Evolutionary conservation across 2,797 vertebrate species (phyloP).

Genomic region (Eospalax fontanierii): DNA sequence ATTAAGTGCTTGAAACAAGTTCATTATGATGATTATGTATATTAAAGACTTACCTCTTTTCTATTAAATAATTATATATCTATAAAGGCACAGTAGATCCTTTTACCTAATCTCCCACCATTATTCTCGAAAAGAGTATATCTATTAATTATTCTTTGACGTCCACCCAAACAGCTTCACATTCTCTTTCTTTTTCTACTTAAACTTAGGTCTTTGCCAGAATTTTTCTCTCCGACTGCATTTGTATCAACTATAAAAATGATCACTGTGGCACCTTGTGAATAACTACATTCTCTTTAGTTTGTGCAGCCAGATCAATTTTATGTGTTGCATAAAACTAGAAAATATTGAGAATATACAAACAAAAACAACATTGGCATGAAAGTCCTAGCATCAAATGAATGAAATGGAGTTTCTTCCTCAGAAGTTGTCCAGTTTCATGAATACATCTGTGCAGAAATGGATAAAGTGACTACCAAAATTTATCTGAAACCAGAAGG

Average conservation of each 20-base stretch:
- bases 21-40: background rate
- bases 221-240: background rate
- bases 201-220: too few species aligned
- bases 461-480: background rate
- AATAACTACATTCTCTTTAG: background rate
- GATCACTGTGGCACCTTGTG: background rate
- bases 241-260: constrained; percentile 10
- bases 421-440: background rate
- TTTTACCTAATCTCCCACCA: background rate
- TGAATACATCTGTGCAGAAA: background rate
- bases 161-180: background rate
- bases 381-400: background rate
- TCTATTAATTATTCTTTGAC: background rate
- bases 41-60: background rate
- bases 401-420: background rate
- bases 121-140: background rate
- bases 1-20: background rate
- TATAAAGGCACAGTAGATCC: background rate
- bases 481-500: background rate
- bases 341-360: background rate
- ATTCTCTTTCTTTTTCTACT: background rate
- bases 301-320: background rate
- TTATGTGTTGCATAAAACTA: background rate
- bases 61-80: background rate
- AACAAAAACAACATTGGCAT: background rate